Base-by-base conservation (phyloP, 2,888 invertebrate genomes). In the Steinernema hermaphroditum region DNA sequence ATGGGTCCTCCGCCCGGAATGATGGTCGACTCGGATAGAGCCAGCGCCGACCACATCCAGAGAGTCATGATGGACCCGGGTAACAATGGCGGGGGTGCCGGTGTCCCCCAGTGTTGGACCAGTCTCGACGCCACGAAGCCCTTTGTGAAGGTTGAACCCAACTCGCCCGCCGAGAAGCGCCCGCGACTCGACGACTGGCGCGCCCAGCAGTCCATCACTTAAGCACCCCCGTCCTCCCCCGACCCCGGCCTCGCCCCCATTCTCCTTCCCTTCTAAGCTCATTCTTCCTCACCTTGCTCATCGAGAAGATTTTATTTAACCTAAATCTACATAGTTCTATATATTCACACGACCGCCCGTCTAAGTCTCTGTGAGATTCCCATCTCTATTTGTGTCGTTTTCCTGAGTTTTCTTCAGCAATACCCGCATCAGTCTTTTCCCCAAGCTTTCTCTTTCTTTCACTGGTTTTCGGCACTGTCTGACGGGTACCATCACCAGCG, bases 111-210 rank as follows among this genome's bases (percentile, higher is more conserved):
- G 69, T 74, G 32, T 70, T 69, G 34, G 22, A 34, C 27, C 68
- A 62, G 27, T 14, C 62, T 62, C 32, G 32, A 29, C 22, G 29
- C 44, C n/a, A 4, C 27, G 1, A 69, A 74, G 49, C 80, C 78
- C 19, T 85, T 83, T 75, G 78, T 85, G 70, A 85, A 85, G 72
- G 69, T 81, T 44, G 85, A 85, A 74, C 79, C 81, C 16, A 78
- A 82, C 41, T 81, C 85, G 32, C 85, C 85, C 44, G 81, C 81
- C n/a, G 81, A 85, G 70, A 85, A 85, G 77, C 77, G 85, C 16
- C 72, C 82, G 1, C 75, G 85, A 24, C 74, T 82, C 16, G 75
- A 77, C n/a, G 83, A 81, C 68, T 81, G 83, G 81, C 74, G 78
- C 32, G 77, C 77, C 9, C 80, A 79, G 70, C 80, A 80, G 71